phyloP scores from a whole-genome alignment of 2,888 invertebrate genomes.

The Pandemis heparana region DNA sequence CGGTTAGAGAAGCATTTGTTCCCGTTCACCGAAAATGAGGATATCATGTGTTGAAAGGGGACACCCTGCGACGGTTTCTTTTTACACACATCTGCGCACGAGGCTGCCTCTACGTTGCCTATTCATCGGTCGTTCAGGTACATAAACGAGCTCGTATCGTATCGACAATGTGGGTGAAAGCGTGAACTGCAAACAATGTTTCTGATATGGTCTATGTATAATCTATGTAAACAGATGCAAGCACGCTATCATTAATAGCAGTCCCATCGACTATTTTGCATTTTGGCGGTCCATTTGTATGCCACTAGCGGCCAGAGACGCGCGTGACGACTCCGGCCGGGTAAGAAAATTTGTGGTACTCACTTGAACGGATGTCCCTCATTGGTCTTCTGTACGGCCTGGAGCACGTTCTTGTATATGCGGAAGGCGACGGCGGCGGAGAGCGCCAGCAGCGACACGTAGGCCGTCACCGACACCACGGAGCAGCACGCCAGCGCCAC shows the following conservation, averaged over 20 bases:
- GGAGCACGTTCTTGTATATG: conserved; percentile 97
- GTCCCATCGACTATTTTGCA: neutral
- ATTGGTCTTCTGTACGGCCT: conserved; percentile 97
- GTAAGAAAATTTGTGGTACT: conserved; percentile 63
- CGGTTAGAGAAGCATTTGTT: neutral
- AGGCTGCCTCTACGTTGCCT: conserved; percentile 1
- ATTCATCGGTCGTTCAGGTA: neutral
- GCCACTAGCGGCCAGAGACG: neutral
- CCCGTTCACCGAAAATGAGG: conserved; percentile 10
- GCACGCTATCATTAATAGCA: neutral
- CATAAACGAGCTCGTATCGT: conserved; percentile 1
- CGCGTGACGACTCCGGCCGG: neutral
- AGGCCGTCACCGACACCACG: conserved; percentile 97
- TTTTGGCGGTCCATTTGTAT: neutral
- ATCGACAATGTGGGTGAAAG: conserved; percentile 1
- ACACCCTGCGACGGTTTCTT: conserved; percentile 22
- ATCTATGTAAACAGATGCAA: neutral
- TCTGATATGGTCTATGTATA: neutral
- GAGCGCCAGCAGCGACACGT: conserved; percentile 94
- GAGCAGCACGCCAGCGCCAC: conserved; percentile 98
- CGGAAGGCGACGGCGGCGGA: conserved; percentile 96
- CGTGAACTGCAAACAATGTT: neutral
- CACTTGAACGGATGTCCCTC: conserved; percentile 99
- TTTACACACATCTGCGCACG: conserved; percentile 31
- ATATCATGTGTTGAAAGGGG: conserved; percentile 19